Evolutionary conservation across 2,888 invertebrate genomes (phyloP), one percentile per base, ranked within the genome.

Genomic region (Oscheius onirici): DNA sequence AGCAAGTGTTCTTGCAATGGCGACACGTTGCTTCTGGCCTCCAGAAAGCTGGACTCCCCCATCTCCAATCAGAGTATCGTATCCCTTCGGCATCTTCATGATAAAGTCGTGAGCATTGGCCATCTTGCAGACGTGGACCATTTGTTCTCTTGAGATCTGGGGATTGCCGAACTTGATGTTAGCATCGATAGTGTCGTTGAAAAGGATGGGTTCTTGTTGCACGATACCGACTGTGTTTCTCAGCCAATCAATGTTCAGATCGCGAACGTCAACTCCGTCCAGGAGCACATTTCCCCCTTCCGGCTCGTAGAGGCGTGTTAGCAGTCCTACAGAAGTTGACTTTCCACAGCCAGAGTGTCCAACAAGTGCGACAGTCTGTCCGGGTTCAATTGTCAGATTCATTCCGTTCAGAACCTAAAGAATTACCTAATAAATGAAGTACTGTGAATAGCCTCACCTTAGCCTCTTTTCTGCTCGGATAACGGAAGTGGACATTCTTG

Each of bases 21-120:
- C 83, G 15, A 83, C 76, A 55, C 84, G 52, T 66, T 84, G 84
- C 52, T 83, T 84, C 68, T 84, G 84, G 41, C 85, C 85, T 54
- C 85, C 85, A 8, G 83, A 83, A 15, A 85, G 71, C 65, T 84
- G 83, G 5, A 85, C 83, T 26, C 85, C 85, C 8, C 85, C 85
- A 54, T 85, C 85, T 49, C 85, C 85, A 57, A 85, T 85, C 17
- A 80, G 34, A 10, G 85, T 85, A 28, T 80, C 79, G 69, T 85
- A 85, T 20, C 82, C 82, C 52, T 83, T 78, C 10, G 80, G 77
- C 65, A 83, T 69, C 28, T 81, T 84, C 57, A 67, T 57, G 43
- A 85, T 83, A 72, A 85, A 85, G 13, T 82, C 83, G 63, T 85
- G 81, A 0, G 85, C 85, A 71, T 85, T 83, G 3, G 85, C 85